Conservation (phyloP, 2,888 invertebrate species). For the Alloplasta piceator region DNA sequence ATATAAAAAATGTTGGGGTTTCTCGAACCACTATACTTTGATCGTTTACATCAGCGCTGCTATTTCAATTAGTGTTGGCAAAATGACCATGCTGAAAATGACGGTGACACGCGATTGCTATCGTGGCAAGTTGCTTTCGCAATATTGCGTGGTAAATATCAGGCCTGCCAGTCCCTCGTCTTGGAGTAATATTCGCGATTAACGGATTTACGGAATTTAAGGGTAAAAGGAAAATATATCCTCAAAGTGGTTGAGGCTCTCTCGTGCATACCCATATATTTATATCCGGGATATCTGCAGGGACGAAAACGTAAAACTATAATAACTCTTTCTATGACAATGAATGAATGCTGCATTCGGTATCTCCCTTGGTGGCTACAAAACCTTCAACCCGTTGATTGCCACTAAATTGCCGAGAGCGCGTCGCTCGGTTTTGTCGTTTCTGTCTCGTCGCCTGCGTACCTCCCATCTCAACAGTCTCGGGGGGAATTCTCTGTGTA, state of each 20-base stretch:
- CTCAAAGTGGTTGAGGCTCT: slow-evolving; percentile 27
- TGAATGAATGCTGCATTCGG: slow-evolving; percentile 78
- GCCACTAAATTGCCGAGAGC: slow-evolving; percentile 79
- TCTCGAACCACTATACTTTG: too few species aligned
- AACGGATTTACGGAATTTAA: too few species aligned
- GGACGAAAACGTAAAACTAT: slow-evolving; percentile 64
- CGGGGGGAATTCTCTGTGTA: slow-evolving; percentile 44
- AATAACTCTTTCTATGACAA: slow-evolving; percentile 79
- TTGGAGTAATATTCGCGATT: background rate
- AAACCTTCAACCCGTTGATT: slow-evolving; percentile 82
- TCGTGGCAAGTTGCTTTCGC: background rate
- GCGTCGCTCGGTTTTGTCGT: slow-evolving; percentile 66
- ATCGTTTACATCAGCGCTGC: too few species aligned
- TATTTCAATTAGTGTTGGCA: too few species aligned
- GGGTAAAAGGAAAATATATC: background rate
- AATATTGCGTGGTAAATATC: background rate
- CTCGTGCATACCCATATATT: background rate
- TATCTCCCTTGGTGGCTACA: slow-evolving; percentile 80
- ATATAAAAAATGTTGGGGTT: too few species aligned
- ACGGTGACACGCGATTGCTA: too few species aligned
- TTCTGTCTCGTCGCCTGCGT: slow-evolving; percentile 56
- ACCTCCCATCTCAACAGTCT: slow-evolving; percentile 56
- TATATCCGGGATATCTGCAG: slow-evolving; percentile 1
- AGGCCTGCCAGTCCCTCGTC: background rate
- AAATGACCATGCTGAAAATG: too few species aligned